Conservation (phyloP, 64 coral and sea anemone genomes). For the Porites lutea region DNA sequence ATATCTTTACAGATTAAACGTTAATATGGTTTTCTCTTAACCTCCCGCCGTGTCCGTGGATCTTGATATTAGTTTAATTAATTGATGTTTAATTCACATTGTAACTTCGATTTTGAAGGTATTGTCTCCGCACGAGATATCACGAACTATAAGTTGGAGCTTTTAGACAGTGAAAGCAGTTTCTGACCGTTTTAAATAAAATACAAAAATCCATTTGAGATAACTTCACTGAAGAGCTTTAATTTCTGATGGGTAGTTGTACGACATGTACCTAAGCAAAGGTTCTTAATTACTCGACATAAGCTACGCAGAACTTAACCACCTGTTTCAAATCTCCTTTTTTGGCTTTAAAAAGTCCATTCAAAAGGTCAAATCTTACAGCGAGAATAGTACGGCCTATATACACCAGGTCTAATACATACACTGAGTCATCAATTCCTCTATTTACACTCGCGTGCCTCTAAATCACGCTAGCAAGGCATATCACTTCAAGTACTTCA, state of each 20-base stretch:
- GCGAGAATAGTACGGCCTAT: not conserved
- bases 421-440: not conserved
- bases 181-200: too few relatives aligned
- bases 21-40: constrained; percentile 28
- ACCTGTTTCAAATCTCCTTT: constrained; percentile 6
- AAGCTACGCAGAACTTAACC: not conserved
- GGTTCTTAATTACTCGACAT: constrained; percentile 4
- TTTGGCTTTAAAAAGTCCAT: not conserved
- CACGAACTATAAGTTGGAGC: not conserved
- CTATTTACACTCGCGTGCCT: constrained; percentile 31
- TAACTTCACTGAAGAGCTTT: not conserved
- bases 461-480: not conserved
- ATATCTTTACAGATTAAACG: constrained; percentile 30
- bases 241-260: not conserved
- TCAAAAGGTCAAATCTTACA: not conserved
- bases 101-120: constrained; percentile 8
- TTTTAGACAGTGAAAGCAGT: too few relatives aligned
- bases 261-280: not conserved
- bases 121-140: not conserved
- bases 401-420: constrained; percentile 7
- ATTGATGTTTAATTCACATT: constrained; percentile 21
- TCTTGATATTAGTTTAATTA: constrained; percentile 40
- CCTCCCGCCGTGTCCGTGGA: constrained; percentile 26
- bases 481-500: not conserved
- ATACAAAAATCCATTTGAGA: not conserved